Base-by-base conservation (phyloP, 1,140 invertebrate species). In the Nixonia krombeini region DNA sequence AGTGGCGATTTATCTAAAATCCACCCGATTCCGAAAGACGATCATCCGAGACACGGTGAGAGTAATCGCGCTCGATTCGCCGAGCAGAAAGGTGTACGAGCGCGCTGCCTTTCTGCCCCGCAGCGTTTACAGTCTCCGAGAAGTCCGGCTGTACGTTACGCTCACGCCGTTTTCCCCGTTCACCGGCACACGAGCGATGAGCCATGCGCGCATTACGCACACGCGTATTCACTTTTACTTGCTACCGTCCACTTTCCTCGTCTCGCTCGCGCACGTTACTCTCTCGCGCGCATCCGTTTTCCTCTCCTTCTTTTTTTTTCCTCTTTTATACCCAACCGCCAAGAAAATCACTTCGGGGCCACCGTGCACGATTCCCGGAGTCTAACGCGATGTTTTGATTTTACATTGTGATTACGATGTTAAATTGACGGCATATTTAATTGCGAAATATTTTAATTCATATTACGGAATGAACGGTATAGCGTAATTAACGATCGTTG, bases 211-310 rank as follows among this genome's bases (percentile, higher is more conserved):
- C 66, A 59, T 69, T 59, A 55, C 55, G 33, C 33, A 35, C 33
- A 35, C 33, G 59, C 53, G 66, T 63, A 49, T 58, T 69, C 65
- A 62, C 65, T 62, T 62, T 68, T 58, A 63, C 65, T 62, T 28
- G 65, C 65, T 58, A 58, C 65, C 42, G 53, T 56, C 53, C 46
- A 41, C 50, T 61, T 40, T 40, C 16, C 9, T 17, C 45, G 28
- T 26, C 56, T 49, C 21, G 6, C 21, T 21, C 21, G 21, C 21
- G n/a, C n/a, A n/a, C n/a, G n/a, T n/a, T n/a, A n/a, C n/a, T 21
- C 21, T 21, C 21, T 3, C 21, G 2, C 21, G 21, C 6, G 21
- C 21, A 21, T 3, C 37, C 12, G 21, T 58, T 53, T 64, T 58
- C 31, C 61, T 53, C 47, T 41, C 52, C 52, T 35, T 46, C 61